Percentiles rank a stretch among this genome's conserved stretches.
These are phyloP conservation scores for Probaryconus sp. DNA, from an alignment of 1,140 invertebrate species.

Conservation along the genomic window DNA sequence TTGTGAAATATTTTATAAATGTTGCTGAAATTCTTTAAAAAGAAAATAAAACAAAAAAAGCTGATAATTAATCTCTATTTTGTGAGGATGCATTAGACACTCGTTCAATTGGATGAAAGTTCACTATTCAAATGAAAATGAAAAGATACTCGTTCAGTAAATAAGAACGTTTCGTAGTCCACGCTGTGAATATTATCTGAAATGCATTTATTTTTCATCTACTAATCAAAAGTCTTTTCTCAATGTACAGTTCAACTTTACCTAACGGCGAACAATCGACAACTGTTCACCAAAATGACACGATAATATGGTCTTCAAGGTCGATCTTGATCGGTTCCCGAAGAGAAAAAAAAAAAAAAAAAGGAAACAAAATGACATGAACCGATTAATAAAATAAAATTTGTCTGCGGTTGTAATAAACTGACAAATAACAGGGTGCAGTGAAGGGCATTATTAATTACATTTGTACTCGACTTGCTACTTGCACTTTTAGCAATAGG, in stretches of 20 bases:
- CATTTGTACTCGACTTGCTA: no score
- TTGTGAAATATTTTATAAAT: constrained; percentile 48
- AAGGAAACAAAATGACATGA: not conserved
- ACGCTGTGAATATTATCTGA: constrained; percentile 59
- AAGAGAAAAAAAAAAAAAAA: constrained; percentile 24
- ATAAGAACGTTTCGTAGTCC: constrained; percentile 55
- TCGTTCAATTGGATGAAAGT: no score
- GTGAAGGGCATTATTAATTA: no score
- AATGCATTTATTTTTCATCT: constrained; percentile 58
- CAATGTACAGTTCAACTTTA: constrained; percentile 60
- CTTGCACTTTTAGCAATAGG: no score
- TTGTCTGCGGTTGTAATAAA: no score
- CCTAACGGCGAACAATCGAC: constrained; percentile 47
- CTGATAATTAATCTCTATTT: no score
- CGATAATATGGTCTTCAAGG: constrained; percentile 60
- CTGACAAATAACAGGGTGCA: no score
- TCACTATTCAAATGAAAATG: no score
- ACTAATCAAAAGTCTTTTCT: constrained; percentile 56
- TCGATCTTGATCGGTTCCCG: constrained; percentile 52
- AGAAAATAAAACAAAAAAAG: no score
- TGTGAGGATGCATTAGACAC: no score
- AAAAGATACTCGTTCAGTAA: constrained; percentile 39
- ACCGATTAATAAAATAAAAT: no score
- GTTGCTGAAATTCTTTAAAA: no score
- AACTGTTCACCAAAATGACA: constrained; percentile 58